A percentile compares a stretch with the other conserved stretches of the same genome.
Conservation (phyloP, 2,888 invertebrate genomes). For the Catocala nupta region DNA sequence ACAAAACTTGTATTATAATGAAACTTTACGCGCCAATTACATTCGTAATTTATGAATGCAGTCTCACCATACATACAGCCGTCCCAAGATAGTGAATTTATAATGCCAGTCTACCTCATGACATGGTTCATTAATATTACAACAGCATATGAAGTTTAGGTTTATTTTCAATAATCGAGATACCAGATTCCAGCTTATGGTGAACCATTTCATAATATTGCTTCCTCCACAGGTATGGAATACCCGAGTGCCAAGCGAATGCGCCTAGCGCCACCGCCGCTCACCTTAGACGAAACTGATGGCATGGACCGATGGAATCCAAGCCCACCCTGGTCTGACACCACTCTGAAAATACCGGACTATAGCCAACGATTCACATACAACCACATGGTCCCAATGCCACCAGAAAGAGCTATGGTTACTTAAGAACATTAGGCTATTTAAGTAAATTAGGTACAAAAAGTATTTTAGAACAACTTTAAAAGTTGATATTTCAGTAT, state of each 20-base stretch:
- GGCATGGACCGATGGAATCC: slow-evolving; percentile 95
- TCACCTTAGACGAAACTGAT: slow-evolving; percentile 87
- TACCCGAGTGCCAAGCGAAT: slow-evolving; percentile 78
- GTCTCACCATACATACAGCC: too few relatives aligned
- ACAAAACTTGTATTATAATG: too few relatives aligned
- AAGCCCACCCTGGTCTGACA: slow-evolving; percentile 95
- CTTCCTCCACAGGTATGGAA: slow-evolving; percentile 66
- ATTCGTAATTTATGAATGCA: too few relatives aligned
- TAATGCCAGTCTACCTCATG: too few relatives aligned
- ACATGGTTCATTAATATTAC: too few relatives aligned
- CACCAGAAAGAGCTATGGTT: slow-evolving; percentile 89
- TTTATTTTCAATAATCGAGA: too few relatives aligned
- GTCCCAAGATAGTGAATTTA: too few relatives aligned
- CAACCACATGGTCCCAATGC: slow-evolving; percentile 89
- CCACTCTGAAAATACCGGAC: slow-evolving; percentile 92
- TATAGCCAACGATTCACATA: slow-evolving; percentile 94
- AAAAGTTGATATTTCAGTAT: slow-evolving; percentile 27
- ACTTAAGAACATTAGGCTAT: slow-evolving; percentile 61
- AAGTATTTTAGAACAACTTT: slow-evolving; percentile 13
- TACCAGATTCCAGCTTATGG: too few relatives aligned
- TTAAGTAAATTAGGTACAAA: slow-evolving; percentile 26
- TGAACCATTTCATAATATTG: neutral
- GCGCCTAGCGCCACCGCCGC: slow-evolving; percentile 68
- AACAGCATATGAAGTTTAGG: too few relatives aligned
- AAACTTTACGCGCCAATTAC: too few relatives aligned